Percentiles rank a stretch among this genome's conserved stretches.
Evolutionary conservation across 2,888 invertebrate genomes (phyloP).

Genomic region (Spilosoma lubricipeda): DNA sequence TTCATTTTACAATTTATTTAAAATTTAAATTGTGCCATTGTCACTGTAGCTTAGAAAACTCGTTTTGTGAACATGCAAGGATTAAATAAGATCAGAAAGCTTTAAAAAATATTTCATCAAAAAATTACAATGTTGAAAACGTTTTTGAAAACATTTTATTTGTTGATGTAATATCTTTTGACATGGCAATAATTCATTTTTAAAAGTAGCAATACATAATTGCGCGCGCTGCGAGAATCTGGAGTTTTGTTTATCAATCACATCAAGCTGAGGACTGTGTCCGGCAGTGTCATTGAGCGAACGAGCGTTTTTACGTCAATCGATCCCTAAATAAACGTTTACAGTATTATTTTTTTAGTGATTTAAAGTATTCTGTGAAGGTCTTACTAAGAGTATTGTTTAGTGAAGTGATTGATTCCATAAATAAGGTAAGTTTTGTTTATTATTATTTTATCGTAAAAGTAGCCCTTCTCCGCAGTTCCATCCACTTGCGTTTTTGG

Average conservation of each 20-base stretch:
- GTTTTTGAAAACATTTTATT: not conserved
- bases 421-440: conserved; percentile 38
- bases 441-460: not conserved
- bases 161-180: not conserved
- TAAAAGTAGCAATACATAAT: conserved; percentile 60
- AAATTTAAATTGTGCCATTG: not conserved
- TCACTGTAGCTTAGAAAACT: not conserved
- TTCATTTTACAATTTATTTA: too few species aligned
- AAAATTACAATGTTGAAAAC: not conserved
- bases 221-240: conserved; percentile 81
- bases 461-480: not conserved
- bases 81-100: not conserved
- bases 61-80: not conserved
- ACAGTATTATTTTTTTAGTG: conserved; percentile 19
- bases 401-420: conserved; percentile 40
- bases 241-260: conserved; percentile 85
- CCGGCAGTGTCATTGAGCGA: conserved; percentile 59
- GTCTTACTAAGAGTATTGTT: conserved; percentile 16
- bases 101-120: not conserved
- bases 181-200: conserved; percentile 27
- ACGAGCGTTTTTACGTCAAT: conserved; percentile 63
- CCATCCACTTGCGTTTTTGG: not conserved
- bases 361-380: conserved; percentile 25
- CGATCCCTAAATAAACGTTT: conserved; percentile 50
- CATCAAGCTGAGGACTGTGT: conserved; percentile 65